phyloP scores from a whole-genome alignment of 2,888 invertebrate genomes.

The Pocota personata region DNA sequence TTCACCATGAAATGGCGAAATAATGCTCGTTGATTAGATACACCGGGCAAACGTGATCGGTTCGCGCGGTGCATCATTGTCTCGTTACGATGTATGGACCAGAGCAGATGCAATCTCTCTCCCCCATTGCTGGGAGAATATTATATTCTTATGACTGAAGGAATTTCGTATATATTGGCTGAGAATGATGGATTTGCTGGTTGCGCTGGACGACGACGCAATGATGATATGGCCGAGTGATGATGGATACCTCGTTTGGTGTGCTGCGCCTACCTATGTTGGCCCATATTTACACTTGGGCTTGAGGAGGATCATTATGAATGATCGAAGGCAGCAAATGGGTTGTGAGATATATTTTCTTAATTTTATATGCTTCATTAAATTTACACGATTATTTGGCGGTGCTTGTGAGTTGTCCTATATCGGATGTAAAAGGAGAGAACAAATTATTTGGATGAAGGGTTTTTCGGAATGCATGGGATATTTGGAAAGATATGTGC shows the following conservation, averaged over 20 bases:
- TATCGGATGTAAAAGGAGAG: background rate
- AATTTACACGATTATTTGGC: constrained; percentile 62
- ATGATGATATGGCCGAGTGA: constrained; percentile 55
- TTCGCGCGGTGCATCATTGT: constrained; percentile 55
- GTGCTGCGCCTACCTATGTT: constrained; percentile 31
- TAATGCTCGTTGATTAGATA: constrained; percentile 74
- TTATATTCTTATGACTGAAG: constrained; percentile 25
- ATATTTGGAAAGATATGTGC: background rate
- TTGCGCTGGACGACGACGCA: constrained; percentile 1
- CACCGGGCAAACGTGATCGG: constrained; percentile 70
- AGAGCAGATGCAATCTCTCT: constrained; percentile 60
- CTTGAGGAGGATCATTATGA: constrained; percentile 59
- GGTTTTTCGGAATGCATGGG: constrained; percentile 3
- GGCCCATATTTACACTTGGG: constrained; percentile 66
- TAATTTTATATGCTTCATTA: constrained; percentile 73
- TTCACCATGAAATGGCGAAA: constrained; percentile 72
- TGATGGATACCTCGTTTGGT: constrained; percentile 35
- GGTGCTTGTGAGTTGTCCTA: background rate
- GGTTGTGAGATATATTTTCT: constrained; percentile 67
- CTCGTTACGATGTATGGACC: constrained; percentile 33
- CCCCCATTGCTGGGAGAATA: constrained; percentile 10
- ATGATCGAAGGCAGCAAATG: constrained; percentile 67
- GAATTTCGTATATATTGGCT: constrained; percentile 56
- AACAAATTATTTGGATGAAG: constrained; percentile 18
- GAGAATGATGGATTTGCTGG: constrained; percentile 56